Evolutionary conservation across 1,140 invertebrate genomes (phyloP).

Genomic region (Colletes latitarsis): DNA sequence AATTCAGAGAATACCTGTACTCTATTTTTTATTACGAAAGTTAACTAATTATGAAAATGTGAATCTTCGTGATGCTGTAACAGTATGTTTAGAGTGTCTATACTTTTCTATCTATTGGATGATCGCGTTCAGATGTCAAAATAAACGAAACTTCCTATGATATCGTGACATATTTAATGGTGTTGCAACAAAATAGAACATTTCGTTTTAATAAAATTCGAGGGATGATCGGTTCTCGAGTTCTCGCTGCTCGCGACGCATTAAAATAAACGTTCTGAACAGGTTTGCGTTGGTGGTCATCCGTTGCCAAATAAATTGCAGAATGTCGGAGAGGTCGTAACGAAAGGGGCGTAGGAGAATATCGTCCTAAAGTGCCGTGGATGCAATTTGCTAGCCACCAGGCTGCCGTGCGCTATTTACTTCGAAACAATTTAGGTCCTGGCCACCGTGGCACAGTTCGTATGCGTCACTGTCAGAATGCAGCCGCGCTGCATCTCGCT

Average conservation of each 20-base stretch:
- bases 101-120: no score
- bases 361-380: constrained; percentile 33
- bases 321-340: background rate
- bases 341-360: constrained; percentile 11
- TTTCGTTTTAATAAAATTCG: constrained; percentile 11
- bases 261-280: background rate
- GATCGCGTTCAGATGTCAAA: no score
- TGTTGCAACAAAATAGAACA: no score
- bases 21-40: no score
- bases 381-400: constrained; percentile 45
- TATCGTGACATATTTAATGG: background rate
- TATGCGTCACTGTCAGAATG: constrained; percentile 56
- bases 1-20: no score
- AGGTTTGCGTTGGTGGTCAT: constrained; percentile 18
- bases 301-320: constrained; percentile 38
- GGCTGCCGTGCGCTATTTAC: constrained; percentile 47
- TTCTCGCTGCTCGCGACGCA: background rate
- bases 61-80: no score
- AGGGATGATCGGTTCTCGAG: background rate
- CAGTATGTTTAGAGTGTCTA: no score
- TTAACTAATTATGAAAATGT: no score
- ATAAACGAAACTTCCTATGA: no score
- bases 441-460: constrained; percentile 40
- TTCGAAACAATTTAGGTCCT: constrained; percentile 61
- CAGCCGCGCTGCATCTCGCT: constrained; percentile 14